A percentile compares a stretch with the other conserved stretches of the same genome.
Conservation (phyloP, 2,888 invertebrate genomes). For the Cacoxenus indagator region DNA sequence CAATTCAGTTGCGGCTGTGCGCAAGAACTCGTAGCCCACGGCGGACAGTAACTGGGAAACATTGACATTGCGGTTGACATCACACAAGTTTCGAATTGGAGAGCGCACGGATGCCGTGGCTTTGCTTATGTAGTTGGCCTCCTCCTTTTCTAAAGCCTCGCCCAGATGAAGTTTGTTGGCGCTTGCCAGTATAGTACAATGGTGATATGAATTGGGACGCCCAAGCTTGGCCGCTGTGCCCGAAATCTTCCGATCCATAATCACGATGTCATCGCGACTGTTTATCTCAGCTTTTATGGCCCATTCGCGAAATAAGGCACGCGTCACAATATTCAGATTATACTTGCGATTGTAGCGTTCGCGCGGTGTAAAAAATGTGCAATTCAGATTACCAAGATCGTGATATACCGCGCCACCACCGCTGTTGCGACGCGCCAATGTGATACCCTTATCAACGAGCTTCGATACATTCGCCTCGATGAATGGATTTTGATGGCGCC, state of each 20-base stretch:
- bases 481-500: slow-evolving; percentile 98
- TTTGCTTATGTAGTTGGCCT: slow-evolving; percentile 85
- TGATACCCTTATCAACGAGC: slow-evolving; percentile 78
- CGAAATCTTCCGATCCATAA: slow-evolving; percentile 86
- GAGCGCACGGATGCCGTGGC: slow-evolving; percentile 89
- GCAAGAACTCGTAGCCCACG: slow-evolving; percentile 86
- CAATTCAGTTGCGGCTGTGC: slow-evolving; percentile 78
- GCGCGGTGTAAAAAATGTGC: slow-evolving; percentile 90
- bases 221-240: slow-evolving; percentile 96
- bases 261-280: slow-evolving; percentile 87
- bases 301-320: slow-evolving; percentile 86
- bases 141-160: slow-evolving; percentile 80
- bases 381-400: slow-evolving; percentile 92
- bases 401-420: slow-evolving; percentile 98
- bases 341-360: slow-evolving; percentile 86
- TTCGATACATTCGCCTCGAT: slow-evolving; percentile 85
- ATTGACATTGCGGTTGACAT: slow-evolving; percentile 80
- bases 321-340: slow-evolving; percentile 89
- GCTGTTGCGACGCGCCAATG: slow-evolving; percentile 89
- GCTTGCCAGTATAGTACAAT: slow-evolving; percentile 93
- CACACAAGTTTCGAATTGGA: slow-evolving; percentile 85
- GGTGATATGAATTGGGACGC: slow-evolving; percentile 92
- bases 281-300: slow-evolving; percentile 83
- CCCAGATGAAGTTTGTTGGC: slow-evolving; percentile 84
- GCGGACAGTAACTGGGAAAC: slow-evolving; percentile 82